Conservation (phyloP, 2,113 vertebrate species). For the Desmodus rotundus region DNA sequence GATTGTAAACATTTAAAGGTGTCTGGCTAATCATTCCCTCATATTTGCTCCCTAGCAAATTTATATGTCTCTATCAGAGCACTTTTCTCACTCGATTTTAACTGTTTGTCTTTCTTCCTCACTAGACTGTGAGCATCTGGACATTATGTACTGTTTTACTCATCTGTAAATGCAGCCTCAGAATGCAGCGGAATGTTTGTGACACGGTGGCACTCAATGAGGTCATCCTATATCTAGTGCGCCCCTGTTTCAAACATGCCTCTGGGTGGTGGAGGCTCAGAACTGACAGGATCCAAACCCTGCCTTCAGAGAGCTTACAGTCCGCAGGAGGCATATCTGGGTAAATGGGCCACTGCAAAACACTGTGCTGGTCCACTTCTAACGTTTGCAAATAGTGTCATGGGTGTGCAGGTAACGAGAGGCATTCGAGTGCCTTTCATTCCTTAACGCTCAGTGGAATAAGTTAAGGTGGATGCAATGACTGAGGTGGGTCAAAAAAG, state of each 20-base stretch:
- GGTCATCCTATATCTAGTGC: neutral
- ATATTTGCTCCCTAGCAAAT: neutral
- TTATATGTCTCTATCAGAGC: neutral
- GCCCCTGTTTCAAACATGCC: neutral
- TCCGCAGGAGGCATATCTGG: rapidly evolving
- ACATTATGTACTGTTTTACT: neutral
- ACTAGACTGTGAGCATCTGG: neutral
- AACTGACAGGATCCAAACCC: neutral
- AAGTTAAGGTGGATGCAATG: neutral
- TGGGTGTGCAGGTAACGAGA: rapidly evolving
- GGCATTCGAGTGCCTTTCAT: no score
- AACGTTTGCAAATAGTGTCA: rapidly evolving
- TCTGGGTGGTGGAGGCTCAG: neutral
- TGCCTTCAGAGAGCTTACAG: neutral
- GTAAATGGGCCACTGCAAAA: neutral
- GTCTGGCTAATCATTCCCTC: neutral
- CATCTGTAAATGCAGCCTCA: neutral
- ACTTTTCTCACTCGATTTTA: neutral
- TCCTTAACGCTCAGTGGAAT: neutral
- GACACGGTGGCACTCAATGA: neutral
- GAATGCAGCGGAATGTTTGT: neutral
- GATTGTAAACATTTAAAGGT: neutral
- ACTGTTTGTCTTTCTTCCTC: neutral
- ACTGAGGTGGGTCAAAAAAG: neutral
- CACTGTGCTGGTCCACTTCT: no score